Percentiles rank a stretch among this genome's conserved stretches.
Evolutionary conservation across 2,113 vertebrate species (phyloP).

Genomic region (Meriones unguiculatus): DNA sequence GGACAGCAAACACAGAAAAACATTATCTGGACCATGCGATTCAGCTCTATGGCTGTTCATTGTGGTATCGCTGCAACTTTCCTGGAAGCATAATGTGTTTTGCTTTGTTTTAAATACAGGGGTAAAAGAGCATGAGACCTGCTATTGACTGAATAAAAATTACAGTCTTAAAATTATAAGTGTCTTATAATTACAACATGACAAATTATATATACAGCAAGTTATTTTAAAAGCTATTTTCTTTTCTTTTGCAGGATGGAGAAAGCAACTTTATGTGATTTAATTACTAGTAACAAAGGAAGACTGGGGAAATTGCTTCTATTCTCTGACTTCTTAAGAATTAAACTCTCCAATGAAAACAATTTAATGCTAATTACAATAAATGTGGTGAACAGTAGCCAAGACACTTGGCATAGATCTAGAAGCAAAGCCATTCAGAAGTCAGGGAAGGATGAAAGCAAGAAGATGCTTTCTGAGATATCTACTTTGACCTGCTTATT

Average conservation of each 20-base stretch:
- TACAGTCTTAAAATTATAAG: conserved; percentile 33
- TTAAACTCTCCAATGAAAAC: not conserved
- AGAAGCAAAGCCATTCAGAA: not conserved
- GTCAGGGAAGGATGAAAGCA: not conserved
- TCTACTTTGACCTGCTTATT: not conserved
- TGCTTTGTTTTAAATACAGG: not conserved
- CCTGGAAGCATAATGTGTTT: not conserved
- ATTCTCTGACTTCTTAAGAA: conserved; percentile 13
- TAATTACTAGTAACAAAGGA: conserved; percentile 6
- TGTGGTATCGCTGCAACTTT: not conserved
- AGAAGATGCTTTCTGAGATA: not conserved
- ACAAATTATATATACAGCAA: not conserved
- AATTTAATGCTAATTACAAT: not conserved
- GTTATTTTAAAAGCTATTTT: conserved; percentile 9
- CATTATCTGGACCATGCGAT: not conserved
- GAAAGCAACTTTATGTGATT: not conserved
- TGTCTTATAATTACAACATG: not conserved
- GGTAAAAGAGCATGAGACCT: not conserved
- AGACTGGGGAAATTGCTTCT: conserved; percentile 15
- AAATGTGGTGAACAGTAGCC: not conserved
- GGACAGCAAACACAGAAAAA: conserved; percentile 20
- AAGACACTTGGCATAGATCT: not conserved
- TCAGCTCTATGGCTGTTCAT: not conserved
- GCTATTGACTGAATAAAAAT: not conserved
- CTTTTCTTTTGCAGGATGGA: not conserved